Conservation (phyloP, 2,113 vertebrate genomes). For the Vicugna pacos region DNA sequence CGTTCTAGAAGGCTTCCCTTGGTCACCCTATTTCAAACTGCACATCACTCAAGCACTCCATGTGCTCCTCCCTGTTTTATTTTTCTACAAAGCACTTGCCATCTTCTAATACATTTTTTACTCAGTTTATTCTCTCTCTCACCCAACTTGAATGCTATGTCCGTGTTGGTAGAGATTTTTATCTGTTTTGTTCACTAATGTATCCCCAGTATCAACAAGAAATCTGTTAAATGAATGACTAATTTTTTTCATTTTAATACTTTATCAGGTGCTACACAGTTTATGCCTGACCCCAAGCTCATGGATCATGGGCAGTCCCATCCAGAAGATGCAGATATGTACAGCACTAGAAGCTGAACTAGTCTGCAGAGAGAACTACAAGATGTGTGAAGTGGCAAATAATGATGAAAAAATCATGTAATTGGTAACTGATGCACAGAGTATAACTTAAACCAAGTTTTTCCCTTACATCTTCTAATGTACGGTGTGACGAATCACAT, state of each 20-base stretch:
- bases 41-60: background rate
- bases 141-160: background rate
- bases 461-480: constrained; percentile 67
- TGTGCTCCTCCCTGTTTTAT: background rate
- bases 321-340: constrained; percentile 94
- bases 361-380: constrained; percentile 52
- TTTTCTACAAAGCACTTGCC: constrained; percentile 25
- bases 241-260: constrained; percentile 65
- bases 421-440: constrained; percentile 42
- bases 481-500: constrained; percentile 55
- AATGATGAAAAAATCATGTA: constrained; percentile 76
- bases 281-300: constrained; percentile 89
- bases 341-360: constrained; percentile 93
- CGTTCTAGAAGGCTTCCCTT: constrained; percentile 25
- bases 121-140: background rate
- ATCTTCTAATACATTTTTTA: background rate
- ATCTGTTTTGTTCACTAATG: background rate
- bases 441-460: constrained; percentile 72
- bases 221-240: constrained; percentile 45
- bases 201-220: background rate
- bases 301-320: constrained; percentile 93
- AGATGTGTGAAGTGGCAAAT: constrained; percentile 71
- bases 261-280: constrained; percentile 84
- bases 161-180: constrained; percentile 35
- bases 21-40: constrained; percentile 37